Percentiles rank a stretch among this genome's conserved stretches.
Evolutionary conservation across 2,888 invertebrate genomes (phyloP).

Genomic region (Lepidocyrtoides sp.): DNA sequence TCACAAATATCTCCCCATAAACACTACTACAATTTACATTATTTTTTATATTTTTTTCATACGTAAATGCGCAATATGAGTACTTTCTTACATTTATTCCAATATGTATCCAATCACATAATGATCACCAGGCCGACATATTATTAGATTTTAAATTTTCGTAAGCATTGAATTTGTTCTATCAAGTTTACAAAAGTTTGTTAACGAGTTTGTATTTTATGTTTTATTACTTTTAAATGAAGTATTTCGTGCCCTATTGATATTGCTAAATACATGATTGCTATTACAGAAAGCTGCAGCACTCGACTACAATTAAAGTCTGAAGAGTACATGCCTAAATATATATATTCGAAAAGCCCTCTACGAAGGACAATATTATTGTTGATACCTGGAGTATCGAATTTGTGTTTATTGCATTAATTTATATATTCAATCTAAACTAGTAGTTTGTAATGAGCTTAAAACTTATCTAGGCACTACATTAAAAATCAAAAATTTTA

Average conservation of each 20-base stretch:
- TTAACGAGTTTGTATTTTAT: no score
- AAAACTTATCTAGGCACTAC: neutral
- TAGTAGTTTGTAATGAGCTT: neutral
- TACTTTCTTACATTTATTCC: neutral
- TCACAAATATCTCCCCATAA: neutral
- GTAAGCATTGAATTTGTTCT: no score
- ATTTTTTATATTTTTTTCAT: neutral
- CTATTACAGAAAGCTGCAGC: no score
- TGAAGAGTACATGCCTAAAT: no score
- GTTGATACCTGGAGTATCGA: no score
- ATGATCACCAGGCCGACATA: slow-evolving; percentile 13
- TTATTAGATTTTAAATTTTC: neutral
- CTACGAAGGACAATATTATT: no score
- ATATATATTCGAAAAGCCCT: no score
- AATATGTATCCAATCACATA: neutral
- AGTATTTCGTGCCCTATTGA: no score
- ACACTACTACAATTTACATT: neutral
- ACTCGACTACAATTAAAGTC: no score
- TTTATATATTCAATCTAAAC: neutral
- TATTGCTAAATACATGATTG: no score
- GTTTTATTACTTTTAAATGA: no score
- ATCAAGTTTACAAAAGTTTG: no score
- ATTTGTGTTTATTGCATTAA: neutral
- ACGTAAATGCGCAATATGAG: neutral
- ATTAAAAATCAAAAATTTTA: neutral